Evolutionary conservation across 2,888 invertebrate genomes (phyloP), one percentile per base, ranked within the genome.

Genomic region (Caenorhabditis macrosperma): DNA sequence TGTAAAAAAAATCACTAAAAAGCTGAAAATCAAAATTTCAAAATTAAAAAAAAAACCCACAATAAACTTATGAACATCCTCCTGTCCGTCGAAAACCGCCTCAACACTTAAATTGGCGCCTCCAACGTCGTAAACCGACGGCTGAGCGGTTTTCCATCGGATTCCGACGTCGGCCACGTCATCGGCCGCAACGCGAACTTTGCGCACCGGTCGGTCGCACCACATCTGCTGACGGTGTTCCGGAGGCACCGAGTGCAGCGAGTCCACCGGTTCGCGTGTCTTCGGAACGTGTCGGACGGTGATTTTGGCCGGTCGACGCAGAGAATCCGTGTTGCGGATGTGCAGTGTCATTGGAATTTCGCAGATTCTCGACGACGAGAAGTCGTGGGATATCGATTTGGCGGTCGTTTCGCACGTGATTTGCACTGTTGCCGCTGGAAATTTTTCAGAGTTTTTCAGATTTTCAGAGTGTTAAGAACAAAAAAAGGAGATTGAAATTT

Each of bases 161-260:
- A 81, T 12, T 1, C 38, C 48, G 4, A 77, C 2, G 4, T 50
- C 38, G 1, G 35, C 60, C 2, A 12, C 35, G 1, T 48, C 66
- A 7, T 33, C 38, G 5, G 50, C 24, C 4, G 10, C 38, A 2
- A 77, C n/a, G 1, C 22, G 41, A 6, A 35, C 20, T 9, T 55
- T 54, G 4, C 60, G 38, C 17, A 71, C 57, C 15, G 81, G 81
- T 20, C 80, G 68, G 44, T 79, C 59, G 2, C 78, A 41, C 81
- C 81, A 84, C 81, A 81, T 74, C 54, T 84, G 84, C 24, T 84
- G 84, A 2, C 82, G 69, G n/a, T 30, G 28, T 33, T 82, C 82
- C 6, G 74, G 78, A 2, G 82, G 69, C 0, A 82, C 66, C 2
- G 76, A 22, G 46, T 72, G 81, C 20, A 81, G 15, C 1, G 76